Evolutionary conservation across 2,888 invertebrate genomes (phyloP).

Genomic region (Andrena praecox): DNA sequence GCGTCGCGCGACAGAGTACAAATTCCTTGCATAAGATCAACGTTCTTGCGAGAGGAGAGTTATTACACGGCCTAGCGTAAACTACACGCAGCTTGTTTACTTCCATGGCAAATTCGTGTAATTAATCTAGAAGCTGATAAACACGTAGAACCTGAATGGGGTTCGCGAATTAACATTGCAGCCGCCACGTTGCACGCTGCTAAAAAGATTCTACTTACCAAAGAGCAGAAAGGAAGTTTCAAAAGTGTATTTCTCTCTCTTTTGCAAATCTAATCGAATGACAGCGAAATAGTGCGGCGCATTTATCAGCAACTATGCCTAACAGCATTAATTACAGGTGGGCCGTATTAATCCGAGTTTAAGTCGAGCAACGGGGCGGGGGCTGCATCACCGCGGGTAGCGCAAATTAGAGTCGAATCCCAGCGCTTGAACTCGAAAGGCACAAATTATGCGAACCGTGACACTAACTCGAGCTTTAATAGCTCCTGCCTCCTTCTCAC

Average conservation of each 20-base stretch:
- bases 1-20: conserved; percentile 13
- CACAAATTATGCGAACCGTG: conserved; percentile 46
- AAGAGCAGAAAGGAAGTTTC: background rate
- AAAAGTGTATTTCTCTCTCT: background rate
- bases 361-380: conserved; percentile 27
- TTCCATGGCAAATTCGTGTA: background rate
- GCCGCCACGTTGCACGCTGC: no score
- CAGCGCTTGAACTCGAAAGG: conserved; percentile 22
- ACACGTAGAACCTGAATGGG: background rate
- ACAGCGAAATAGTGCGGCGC: background rate
- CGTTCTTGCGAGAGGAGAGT: conserved; percentile 29
- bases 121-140: conserved; percentile 17
- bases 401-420: conserved; percentile 30
- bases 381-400: background rate
- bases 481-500: conserved; percentile 22
- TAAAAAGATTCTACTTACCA: background rate
- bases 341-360: conserved; percentile 37
- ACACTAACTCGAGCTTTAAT: conserved; percentile 46
- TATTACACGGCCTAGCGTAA: conserved; percentile 31
- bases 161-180: background rate
- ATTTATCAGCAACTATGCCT: conserved; percentile 2
- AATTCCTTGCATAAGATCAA: conserved; percentile 49
- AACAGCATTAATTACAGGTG: conserved; percentile 23
- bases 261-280: background rate
- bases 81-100: background rate